Evolutionary conservation across 2,113 vertebrate species (phyloP).

Genomic region (Tylochromis polylepis): DNA sequence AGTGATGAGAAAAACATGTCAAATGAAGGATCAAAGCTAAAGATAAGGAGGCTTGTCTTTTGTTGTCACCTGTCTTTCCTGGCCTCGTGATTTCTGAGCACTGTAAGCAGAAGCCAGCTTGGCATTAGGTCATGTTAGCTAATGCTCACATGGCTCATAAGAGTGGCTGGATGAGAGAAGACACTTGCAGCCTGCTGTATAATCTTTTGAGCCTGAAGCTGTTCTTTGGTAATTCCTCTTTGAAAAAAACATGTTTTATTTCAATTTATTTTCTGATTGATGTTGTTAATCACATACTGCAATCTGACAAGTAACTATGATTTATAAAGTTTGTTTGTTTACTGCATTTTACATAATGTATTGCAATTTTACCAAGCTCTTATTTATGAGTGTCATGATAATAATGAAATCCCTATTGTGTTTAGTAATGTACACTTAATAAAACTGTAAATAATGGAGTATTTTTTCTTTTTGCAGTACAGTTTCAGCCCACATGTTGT

Average conservation of each 20-base stretch:
- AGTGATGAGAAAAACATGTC: background rate
- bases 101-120: background rate
- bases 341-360: background rate
- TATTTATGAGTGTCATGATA: background rate
- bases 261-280: background rate
- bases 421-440: background rate
- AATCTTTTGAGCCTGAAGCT: background rate
- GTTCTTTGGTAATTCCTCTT: background rate
- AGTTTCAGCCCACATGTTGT: background rate
- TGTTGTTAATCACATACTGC: background rate
- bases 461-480: background rate
- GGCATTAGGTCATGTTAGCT: background rate
- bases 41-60: background rate
- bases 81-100: slow-evolving; percentile 7
- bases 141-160: slow-evolving; percentile 8
- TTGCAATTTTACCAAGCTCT: background rate
- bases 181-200: background rate
- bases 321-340: background rate
- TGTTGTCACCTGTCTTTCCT: background rate
- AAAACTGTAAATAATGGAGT: background rate
- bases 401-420: background rate
- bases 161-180: background rate
- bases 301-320: background rate
- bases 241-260: background rate
- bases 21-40: background rate